Conservation (phyloP, 1,140 invertebrate genomes). For the Microplitis mediator region DNA sequence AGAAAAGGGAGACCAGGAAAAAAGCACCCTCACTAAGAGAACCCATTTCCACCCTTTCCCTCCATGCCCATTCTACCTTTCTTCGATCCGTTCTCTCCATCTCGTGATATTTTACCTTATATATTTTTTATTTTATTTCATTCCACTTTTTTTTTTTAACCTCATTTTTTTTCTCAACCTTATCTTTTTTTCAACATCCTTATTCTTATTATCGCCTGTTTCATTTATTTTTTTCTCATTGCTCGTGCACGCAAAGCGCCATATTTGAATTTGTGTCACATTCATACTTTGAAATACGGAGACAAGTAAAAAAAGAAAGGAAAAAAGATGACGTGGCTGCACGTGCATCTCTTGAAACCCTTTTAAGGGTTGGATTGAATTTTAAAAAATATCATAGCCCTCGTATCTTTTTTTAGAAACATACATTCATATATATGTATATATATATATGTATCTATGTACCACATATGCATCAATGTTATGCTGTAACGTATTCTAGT, state of each 20-base stretch:
- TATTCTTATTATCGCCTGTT: too few relatives aligned
- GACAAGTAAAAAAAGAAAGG: neutral
- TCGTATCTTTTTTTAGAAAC: conserved; percentile 6
- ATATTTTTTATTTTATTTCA: conserved; percentile 3
- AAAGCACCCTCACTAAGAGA: conserved; percentile 28
- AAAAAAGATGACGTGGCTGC: neutral
- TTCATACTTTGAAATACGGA: too few relatives aligned
- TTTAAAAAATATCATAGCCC: conserved; percentile 24
- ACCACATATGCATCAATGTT: neutral
- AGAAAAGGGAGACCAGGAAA: conserved; percentile 1
- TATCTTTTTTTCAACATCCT: neutral
- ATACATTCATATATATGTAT: neutral
- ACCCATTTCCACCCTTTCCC: conserved; percentile 35
- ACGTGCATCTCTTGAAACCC: too few relatives aligned
- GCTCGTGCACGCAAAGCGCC: too few relatives aligned
- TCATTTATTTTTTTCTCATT: too few relatives aligned
- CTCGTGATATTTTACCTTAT: neutral
- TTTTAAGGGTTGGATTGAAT: neutral
- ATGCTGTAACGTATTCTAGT: conserved; percentile 18
- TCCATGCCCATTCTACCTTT: conserved; percentile 16
- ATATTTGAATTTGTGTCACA: neutral
- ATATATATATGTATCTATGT: neutral
- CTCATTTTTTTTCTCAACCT: neutral
- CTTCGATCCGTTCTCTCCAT: conserved; percentile 19
- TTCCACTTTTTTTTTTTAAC: neutral